Conservation (phyloP, 2,888 invertebrate species). For the Diploptera punctata region DNA sequence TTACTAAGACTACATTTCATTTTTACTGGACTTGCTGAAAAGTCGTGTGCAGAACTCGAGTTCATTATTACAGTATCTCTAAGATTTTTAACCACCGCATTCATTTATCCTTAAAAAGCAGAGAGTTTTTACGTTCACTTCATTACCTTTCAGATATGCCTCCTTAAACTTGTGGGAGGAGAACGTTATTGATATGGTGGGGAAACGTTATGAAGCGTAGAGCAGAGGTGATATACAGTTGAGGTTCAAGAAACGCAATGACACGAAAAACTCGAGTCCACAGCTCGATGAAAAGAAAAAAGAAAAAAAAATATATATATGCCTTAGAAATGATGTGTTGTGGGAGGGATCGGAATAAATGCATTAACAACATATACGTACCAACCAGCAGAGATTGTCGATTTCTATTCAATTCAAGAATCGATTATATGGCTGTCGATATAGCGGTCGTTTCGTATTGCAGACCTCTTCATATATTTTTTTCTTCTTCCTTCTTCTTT, state of each 20-base stretch:
- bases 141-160: too few relatives aligned
- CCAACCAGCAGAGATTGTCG: constrained; percentile 19
- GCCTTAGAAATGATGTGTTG: background rate
- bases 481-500: constrained; percentile 14
- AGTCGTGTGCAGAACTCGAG: too few relatives aligned
- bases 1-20: too few relatives aligned
- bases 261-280: background rate
- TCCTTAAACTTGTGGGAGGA: too few relatives aligned
- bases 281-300: background rate
- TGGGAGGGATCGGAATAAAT: constrained; percentile 17
- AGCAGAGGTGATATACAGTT: background rate
- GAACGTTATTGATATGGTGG: too few relatives aligned
- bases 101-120: too few relatives aligned
- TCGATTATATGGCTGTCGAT: constrained; percentile 32
- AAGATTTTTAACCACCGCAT: background rate
- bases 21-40: too few relatives aligned
- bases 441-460: constrained; percentile 11
- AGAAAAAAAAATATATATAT: background rate
- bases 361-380: constrained; percentile 14
- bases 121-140: too few relatives aligned
- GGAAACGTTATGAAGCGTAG: background rate
- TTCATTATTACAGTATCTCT: too few relatives aligned
- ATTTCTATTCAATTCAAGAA: constrained; percentile 27
- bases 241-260: background rate
- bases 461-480: constrained; percentile 22